These are phyloP conservation scores for Trimorus sp. DNA, from an alignment of 2,888 invertebrate species.

Conservation along the genomic window DNA sequence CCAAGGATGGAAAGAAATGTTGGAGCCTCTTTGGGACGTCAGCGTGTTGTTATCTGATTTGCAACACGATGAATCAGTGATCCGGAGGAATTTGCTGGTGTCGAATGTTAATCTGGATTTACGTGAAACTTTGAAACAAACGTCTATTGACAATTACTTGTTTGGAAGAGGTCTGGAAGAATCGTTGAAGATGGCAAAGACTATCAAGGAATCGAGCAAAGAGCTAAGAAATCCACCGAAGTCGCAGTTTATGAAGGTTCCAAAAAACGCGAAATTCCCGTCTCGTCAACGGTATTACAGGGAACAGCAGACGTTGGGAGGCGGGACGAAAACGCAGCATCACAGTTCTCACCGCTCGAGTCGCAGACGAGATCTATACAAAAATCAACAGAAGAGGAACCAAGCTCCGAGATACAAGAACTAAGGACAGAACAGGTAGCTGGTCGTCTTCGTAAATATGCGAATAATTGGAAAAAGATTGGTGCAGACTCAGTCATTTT, in stretches of 20 bases:
- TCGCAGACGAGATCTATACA: no score
- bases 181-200: slow-evolving; percentile 5
- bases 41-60: slow-evolving; percentile 1
- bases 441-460: slow-evolving; percentile 10
- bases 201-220: neutral
- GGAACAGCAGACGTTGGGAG: no score
- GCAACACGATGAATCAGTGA: slow-evolving; percentile 21
- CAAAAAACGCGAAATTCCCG: neutral
- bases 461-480: neutral
- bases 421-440: neutral
- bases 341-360: no score
- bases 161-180: slow-evolving; percentile 19
- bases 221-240: slow-evolving; percentile 18
- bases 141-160: neutral
- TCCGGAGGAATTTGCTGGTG: neutral
- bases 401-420: no score
- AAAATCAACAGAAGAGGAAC: no score
- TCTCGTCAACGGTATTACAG: neutral
- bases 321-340: no score
- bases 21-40: neutral
- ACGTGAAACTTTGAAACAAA: slow-evolving; percentile 10
- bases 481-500: slow-evolving; percentile 5
- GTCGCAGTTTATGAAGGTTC: neutral
- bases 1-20: neutral
- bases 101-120: slow-evolving; percentile 11